phyloP scores from a whole-genome alignment of 2,797 vertebrate species.

The Enteromius paludinosus region DNA sequence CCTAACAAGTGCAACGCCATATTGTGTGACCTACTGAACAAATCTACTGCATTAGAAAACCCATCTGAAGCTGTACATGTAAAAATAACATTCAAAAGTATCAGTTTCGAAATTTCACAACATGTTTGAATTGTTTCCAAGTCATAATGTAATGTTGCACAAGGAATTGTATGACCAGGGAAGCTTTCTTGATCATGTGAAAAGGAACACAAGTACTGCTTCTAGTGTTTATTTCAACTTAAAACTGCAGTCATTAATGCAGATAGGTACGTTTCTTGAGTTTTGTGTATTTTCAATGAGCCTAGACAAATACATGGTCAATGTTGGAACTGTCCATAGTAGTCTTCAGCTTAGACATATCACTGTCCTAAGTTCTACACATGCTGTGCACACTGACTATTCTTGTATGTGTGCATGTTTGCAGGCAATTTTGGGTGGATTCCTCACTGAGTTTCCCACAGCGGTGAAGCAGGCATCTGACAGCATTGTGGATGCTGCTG shows the following conservation, averaged over 20 bases:
- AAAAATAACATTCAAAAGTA: neutral
- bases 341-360: slow-evolving; percentile 1
- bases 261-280: neutral
- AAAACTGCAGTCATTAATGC: neutral
- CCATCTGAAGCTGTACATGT: neutral
- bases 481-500: slow-evolving; percentile 84
- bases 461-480: slow-evolving; percentile 78
- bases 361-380: neutral
- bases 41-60: neutral
- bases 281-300: neutral
- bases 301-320: neutral
- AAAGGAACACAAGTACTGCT: neutral
- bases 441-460: slow-evolving; percentile 81
- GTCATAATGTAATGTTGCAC: neutral
- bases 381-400: neutral
- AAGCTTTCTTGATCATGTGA: neutral
- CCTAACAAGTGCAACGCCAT: neutral
- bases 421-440: slow-evolving; percentile 85
- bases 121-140: neutral
- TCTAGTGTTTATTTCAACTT: neutral
- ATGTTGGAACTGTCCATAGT: neutral
- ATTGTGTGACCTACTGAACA: neutral
- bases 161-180: neutral
- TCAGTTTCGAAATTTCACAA: neutral
- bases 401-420: neutral